phyloP scores from a whole-genome alignment of 2,888 invertebrate species.

The Tetrapedia diversipes region DNA sequence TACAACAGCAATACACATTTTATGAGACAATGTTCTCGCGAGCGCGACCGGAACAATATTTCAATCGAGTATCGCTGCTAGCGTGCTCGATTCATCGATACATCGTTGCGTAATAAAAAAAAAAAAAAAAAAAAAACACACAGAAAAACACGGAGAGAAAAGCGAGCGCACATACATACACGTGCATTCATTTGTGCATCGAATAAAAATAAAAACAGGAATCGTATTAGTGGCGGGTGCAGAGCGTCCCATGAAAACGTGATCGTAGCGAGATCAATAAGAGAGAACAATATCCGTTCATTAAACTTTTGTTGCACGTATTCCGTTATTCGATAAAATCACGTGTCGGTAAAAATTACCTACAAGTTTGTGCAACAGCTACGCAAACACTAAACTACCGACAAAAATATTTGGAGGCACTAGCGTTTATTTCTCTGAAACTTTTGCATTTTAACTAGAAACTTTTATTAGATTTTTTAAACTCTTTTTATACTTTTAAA shows the following conservation, averaged over 20 bases:
- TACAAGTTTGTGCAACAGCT: background rate
- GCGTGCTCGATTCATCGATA: background rate
- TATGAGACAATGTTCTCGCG: constrained; percentile 29
- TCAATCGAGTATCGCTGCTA: constrained; percentile 23
- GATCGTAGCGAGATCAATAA: background rate
- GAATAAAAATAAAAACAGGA: background rate
- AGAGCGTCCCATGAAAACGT: background rate
- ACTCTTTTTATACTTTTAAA: too few species aligned
- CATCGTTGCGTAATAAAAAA: background rate
- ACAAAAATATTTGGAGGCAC: too few species aligned
- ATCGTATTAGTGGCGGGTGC: background rate
- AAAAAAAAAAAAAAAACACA: too few species aligned
- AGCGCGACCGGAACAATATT: constrained; percentile 16
- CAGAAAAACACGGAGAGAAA: too few species aligned
- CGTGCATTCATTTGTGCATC: background rate
- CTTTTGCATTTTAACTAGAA: too few species aligned
- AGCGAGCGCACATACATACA: too few species aligned
- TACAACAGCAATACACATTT: constrained; percentile 36
- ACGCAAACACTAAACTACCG: background rate
- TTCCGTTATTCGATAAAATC: background rate
- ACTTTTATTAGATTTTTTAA: too few species aligned
- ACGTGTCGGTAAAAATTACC: background rate
- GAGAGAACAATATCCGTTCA: background rate
- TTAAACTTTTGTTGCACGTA: background rate
- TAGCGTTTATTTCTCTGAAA: too few species aligned